Evolutionary conservation across 2,113 vertebrate species (phyloP).

Genomic region (Lasiurus borealis): DNA sequence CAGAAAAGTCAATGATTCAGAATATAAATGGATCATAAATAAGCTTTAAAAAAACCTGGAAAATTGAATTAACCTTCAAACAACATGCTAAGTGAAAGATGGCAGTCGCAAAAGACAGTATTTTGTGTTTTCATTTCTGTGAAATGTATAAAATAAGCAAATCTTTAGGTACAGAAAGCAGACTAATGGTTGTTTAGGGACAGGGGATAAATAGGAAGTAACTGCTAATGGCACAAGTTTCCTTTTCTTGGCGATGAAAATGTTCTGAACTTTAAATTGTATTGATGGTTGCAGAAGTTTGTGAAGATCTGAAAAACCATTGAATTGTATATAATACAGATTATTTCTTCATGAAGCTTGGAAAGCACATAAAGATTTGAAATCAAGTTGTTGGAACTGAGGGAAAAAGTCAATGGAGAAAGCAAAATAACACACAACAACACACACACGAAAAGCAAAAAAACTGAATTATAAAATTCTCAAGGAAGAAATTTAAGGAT

Average conservation of each 20-base stretch:
- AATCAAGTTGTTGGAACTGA: neutral
- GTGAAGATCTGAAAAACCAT: neutral
- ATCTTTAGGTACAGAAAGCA: neutral
- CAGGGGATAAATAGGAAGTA: neutral
- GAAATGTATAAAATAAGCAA: neutral
- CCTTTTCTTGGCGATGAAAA: neutral
- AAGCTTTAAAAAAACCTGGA: neutral
- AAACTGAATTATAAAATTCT: neutral
- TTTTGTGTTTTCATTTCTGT: neutral
- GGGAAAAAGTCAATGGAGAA: neutral
- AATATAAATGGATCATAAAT: neutral
- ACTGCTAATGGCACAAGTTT: neutral
- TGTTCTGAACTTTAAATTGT: neutral
- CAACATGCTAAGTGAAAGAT: neutral
- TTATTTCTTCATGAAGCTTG: neutral
- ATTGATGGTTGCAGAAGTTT: neutral
- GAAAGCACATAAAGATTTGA: neutral
- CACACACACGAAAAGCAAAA: neutral
- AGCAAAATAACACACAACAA: neutral
- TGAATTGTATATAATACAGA: neutral
- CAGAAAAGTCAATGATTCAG: neutral
- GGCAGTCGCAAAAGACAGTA: neutral
- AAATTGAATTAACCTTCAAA: neutral
- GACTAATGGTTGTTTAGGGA: neutral
- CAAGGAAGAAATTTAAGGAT: neutral